These are phyloP conservation scores for Styela plicata DNA, from an alignment of 23 tunicate species.

Conservation along the genomic window DNA sequence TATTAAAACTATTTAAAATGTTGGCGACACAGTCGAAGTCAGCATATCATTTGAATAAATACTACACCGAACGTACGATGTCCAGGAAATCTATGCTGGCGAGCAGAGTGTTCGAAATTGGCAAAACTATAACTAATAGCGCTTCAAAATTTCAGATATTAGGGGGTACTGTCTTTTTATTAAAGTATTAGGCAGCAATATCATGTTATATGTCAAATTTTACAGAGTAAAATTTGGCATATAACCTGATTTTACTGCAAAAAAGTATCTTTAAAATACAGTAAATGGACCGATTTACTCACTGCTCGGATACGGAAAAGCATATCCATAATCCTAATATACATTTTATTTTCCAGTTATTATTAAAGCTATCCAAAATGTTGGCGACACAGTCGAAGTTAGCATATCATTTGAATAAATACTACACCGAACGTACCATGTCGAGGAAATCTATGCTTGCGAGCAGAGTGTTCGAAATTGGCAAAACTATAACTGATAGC, in stretches of 20 bases:
- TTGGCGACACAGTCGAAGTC: constrained; percentile 63
- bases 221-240: too few species aligned
- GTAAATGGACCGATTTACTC: too few species aligned
- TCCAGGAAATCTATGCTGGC: constrained; percentile 61
- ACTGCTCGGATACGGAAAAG: too few species aligned
- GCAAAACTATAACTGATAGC: constrained; percentile 47
- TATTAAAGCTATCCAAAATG: constrained; percentile 36
- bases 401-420: constrained; percentile 79
- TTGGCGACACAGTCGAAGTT: constrained; percentile 64
- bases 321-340: too few species aligned
- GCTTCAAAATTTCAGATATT: too few species aligned
- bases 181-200: too few species aligned
- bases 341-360: too few species aligned
- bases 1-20: constrained; percentile 37
- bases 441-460: constrained; percentile 61
- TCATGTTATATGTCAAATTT: too few species aligned
- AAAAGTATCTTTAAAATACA: too few species aligned
- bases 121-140: constrained; percentile 46
- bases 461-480: constrained; percentile 55
- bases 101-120: constrained; percentile 55
- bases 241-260: too few species aligned
- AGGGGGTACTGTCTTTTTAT: too few species aligned
- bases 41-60: constrained; percentile 79
- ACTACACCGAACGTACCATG: constrained; percentile 55
- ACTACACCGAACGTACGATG: constrained; percentile 55